Conservation (phyloP, 2,113 vertebrate genomes). For the Rafetus swinhoei region DNA sequence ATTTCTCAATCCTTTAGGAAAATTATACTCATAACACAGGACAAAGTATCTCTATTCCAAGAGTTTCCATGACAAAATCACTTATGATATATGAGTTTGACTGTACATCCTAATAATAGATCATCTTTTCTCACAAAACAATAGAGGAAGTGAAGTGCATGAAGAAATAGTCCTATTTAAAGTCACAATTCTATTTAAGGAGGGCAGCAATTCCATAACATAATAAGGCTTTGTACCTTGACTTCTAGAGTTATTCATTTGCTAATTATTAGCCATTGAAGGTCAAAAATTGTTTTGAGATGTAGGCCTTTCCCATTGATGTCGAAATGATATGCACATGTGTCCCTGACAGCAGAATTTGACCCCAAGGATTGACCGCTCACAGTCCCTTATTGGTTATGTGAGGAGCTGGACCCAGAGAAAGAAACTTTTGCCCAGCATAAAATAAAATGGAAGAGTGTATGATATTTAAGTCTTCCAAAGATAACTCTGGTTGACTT, state of each 20-base stretch:
- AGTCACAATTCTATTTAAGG: neutral
- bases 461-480: neutral
- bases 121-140: neutral
- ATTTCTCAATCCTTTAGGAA: conserved; percentile 26
- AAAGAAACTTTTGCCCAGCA: neutral
- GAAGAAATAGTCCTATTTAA: conserved; percentile 16
- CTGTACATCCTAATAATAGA: conserved; percentile 15
- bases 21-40: conserved; percentile 2
- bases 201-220: neutral
- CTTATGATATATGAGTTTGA: conserved; percentile 34
- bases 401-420: neutral
- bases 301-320: neutral
- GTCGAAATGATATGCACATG: neutral
- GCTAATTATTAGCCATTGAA: neutral
- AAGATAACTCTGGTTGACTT: neutral
- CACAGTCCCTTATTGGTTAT: neutral
- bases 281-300: neutral
- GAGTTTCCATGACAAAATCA: neutral
- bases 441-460: neutral
- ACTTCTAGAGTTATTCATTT: neutral
- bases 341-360: neutral
- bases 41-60: neutral
- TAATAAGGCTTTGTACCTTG: neutral
- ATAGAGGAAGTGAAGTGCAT: neutral
- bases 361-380: neutral